Percentiles rank a stretch among this genome's conserved stretches.
Conservation (phyloP, 1,140 invertebrate species). For the Drosophila equinoxialis region DNA sequence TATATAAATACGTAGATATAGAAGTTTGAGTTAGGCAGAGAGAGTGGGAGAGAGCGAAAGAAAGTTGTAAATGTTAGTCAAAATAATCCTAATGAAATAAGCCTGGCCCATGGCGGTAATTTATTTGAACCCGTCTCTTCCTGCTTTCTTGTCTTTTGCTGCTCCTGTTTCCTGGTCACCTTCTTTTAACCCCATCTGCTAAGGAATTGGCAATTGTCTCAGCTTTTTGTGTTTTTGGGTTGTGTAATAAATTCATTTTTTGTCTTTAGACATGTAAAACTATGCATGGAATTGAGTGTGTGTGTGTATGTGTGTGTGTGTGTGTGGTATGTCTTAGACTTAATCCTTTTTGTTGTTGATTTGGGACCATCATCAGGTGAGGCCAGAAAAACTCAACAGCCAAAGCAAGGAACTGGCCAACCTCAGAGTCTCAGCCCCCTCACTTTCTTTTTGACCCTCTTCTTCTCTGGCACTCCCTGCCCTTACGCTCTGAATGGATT, state of each 20-base stretch:
- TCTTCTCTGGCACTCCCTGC: background rate
- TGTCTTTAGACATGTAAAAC: conserved; percentile 75
- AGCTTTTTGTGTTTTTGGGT: conserved; percentile 69
- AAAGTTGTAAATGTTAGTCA: conserved; percentile 55
- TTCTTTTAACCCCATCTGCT: conserved; percentile 23
- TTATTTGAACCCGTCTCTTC: conserved; percentile 65
- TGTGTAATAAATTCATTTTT: conserved; percentile 81
- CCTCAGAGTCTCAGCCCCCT: conserved; percentile 36
- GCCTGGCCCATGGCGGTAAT: conserved; percentile 78
- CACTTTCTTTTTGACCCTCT: conserved; percentile 7
- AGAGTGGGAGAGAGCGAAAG: background rate
- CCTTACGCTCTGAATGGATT: conserved; percentile 61
- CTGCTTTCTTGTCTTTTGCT: background rate
- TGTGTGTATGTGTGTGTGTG: conserved; percentile 18
- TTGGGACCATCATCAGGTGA: conserved; percentile 73
- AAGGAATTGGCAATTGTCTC: conserved; percentile 70
- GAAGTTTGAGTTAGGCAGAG: background rate
- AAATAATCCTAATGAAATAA: conserved; percentile 81
- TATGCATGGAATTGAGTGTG: conserved; percentile 49
- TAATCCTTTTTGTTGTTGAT: conserved; percentile 78
- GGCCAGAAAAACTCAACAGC: conserved; percentile 48
- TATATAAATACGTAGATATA: background rate
- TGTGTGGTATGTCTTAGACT: conserved; percentile 67
- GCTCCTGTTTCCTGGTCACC: background rate
- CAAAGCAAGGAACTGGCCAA: conserved; percentile 29